Evolutionary conservation across 2,888 invertebrate species (phyloP).

Genomic region (Eupithecia pulchellata): DNA sequence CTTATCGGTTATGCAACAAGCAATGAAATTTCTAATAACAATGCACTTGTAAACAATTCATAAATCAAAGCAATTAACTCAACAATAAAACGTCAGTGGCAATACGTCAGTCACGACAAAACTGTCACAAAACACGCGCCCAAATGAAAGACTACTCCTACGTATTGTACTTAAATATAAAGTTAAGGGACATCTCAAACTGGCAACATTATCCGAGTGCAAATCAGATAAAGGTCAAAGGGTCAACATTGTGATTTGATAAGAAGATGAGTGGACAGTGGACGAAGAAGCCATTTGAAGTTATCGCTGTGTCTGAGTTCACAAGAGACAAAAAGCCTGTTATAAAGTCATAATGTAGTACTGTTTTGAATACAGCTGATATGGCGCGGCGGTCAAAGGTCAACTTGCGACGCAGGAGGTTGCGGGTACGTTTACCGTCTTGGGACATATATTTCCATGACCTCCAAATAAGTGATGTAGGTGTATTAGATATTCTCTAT

Average conservation of each 20-base stretch:
- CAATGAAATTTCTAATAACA: conserved; percentile 55
- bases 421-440: too few relatives aligned
- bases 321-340: conserved; percentile 16
- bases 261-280: conserved; percentile 67
- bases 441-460: too few relatives aligned
- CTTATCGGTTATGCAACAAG: conserved; percentile 44
- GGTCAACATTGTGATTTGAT: conserved; percentile 66
- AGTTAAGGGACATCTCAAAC: conserved; percentile 48
- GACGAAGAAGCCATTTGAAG: conserved; percentile 52
- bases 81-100: conserved; percentile 66
- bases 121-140: conserved; percentile 62
- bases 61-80: conserved; percentile 67
- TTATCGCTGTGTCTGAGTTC: conserved; percentile 56
- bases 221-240: conserved; percentile 75
- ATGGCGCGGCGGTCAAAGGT: too few relatives aligned
- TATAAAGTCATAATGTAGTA: conserved; percentile 16
- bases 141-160: conserved; percentile 49
- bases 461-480: too few relatives aligned
- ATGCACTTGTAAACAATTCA: conserved; percentile 50
- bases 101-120: conserved; percentile 58
- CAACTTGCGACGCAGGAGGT: too few relatives aligned
- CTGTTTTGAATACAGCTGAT: conserved; percentile 28
- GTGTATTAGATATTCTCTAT: too few relatives aligned
- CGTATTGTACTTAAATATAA: background rate
- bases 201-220: conserved; percentile 64